A percentile compares a stretch with the other conserved stretches of the same genome.
phyloP scores from a whole-genome alignment of 2,113 vertebrate species.

The Polypterus senegalus region DNA sequence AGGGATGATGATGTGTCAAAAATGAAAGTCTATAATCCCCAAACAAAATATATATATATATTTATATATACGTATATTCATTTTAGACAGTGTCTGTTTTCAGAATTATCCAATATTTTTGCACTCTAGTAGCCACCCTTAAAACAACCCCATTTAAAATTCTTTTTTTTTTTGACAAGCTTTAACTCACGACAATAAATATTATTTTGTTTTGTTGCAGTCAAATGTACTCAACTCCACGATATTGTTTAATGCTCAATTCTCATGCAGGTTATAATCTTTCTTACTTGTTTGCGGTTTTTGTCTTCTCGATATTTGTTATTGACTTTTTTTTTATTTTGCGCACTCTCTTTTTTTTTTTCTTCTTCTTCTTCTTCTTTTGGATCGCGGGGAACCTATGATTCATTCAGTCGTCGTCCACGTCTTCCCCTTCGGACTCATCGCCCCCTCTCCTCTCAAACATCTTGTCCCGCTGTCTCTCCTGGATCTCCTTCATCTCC shows the following conservation, averaged over 20 bases:
- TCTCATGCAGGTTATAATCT: slow-evolving; percentile 52
- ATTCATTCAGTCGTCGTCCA: slow-evolving; percentile 75
- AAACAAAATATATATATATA: not conserved
- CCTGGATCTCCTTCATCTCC: slow-evolving; percentile 96
- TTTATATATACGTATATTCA: not conserved
- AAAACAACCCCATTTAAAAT: slow-evolving; percentile 13
- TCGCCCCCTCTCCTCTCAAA: slow-evolving; percentile 69
- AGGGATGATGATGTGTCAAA: not conserved
- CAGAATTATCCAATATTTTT: not conserved
- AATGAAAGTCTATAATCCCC: not conserved
- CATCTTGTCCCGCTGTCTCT: slow-evolving; percentile 76
- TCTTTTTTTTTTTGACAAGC: slow-evolving; percentile 1
- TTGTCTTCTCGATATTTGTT: slow-evolving; percentile 18
- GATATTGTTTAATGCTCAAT: slow-evolving; percentile 49
- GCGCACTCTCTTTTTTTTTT: slow-evolving; percentile 11
- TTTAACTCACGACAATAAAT: slow-evolving; percentile 29
- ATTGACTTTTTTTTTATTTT: slow-evolving; percentile 13
- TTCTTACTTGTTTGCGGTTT: slow-evolving; percentile 13
- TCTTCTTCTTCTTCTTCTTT: not conserved
- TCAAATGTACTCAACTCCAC: slow-evolving; percentile 46
- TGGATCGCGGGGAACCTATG: too few species aligned
- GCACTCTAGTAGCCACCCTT: slow-evolving; percentile 12
- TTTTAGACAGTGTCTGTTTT: too few species aligned
- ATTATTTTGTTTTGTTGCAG: slow-evolving; percentile 29
- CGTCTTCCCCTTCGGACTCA: slow-evolving; percentile 85